These are phyloP conservation scores for Aleiodes leptofemur DNA, from an alignment of 2,888 invertebrate genomes.

Conservation along the genomic window DNA sequence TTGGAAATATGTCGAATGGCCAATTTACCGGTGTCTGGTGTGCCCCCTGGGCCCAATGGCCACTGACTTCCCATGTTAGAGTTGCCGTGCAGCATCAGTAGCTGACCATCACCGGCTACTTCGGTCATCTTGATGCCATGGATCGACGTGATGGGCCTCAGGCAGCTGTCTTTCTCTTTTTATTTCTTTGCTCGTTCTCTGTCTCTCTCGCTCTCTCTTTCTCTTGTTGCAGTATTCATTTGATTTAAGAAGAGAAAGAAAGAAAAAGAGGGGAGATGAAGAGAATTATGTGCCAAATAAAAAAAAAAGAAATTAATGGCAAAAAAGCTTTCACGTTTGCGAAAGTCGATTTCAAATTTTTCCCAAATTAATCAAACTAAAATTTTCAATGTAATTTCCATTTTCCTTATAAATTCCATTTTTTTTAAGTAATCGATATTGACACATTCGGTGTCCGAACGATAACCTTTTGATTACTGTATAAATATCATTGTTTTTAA, in stretches of 20 bases:
- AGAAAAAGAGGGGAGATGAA: background rate
- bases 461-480: too few species aligned
- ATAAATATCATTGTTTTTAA: too few species aligned
- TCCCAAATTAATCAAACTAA: conserved; percentile 4
- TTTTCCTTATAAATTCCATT: too few species aligned
- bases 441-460: too few species aligned
- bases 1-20: conserved; percentile 66
- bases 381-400: background rate
- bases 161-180: conserved; percentile 7
- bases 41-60: conserved; percentile 60
- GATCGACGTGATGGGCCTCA: conserved; percentile 50
- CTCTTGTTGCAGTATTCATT: conserved; percentile 26
- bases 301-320: background rate
- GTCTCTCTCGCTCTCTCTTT: conserved; percentile 40
- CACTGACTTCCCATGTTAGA: conserved; percentile 44
- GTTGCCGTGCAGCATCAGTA: conserved; percentile 45
- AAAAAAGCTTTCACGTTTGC: conserved; percentile 5
- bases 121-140: conserved; percentile 28
- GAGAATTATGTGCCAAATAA: background rate
- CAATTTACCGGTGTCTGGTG: conserved; percentile 69
- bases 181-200: conserved; percentile 14
- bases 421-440: too few species aligned
- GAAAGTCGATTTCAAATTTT: conserved; percentile 30
- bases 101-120: conserved; percentile 44
- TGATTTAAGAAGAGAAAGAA: background rate